Evolutionary conservation across 30 jellyfish, hydroid and myxozoan species (phyloP).

Genomic region (Turritopsis rubra): DNA sequence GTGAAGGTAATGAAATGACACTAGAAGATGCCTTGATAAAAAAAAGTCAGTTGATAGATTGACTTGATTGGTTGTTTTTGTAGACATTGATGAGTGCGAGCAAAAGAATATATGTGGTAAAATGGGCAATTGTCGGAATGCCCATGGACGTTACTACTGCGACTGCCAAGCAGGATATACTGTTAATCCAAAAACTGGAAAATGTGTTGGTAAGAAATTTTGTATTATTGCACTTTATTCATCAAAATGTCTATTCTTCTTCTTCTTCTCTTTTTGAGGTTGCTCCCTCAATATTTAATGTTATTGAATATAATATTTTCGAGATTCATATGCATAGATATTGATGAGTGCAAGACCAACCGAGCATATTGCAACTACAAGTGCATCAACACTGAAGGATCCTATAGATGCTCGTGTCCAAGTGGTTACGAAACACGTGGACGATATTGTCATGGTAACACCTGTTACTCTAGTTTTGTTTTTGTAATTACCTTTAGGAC

Average conservation of each 20-base stretch:
- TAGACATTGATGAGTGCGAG: constrained; percentile 24
- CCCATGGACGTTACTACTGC: constrained; percentile 18
- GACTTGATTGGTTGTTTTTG: not conserved
- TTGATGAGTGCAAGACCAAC: constrained; percentile 17
- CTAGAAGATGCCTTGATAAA: not conserved
- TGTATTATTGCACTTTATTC: no score
- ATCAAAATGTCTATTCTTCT: no score
- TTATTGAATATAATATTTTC: no score
- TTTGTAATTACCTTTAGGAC: not conserved
- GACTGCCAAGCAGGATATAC: constrained; percentile 20
- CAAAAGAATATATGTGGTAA: constrained; percentile 19
- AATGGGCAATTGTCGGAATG: constrained; percentile 18
- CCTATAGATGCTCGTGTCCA: constrained; percentile 22
- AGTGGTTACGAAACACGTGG: constrained; percentile 24
- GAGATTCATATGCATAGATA: no score
- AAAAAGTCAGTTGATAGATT: not conserved
- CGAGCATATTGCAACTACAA: constrained; percentile 8
- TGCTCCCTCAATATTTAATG: no score
- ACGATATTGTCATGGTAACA: constrained; percentile 16
- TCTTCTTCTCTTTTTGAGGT: no score
- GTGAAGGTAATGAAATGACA: constrained; percentile 40
- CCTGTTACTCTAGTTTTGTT: not conserved
- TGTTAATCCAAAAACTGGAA: constrained; percentile 13
- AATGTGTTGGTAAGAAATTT: constrained; percentile 13
- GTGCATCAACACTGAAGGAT: constrained; percentile 26